Percentiles rank a stretch among this genome's conserved stretches.
phyloP scores from a whole-genome alignment of 2,888 invertebrate genomes.

The Criorhina ranunculi region DNA sequence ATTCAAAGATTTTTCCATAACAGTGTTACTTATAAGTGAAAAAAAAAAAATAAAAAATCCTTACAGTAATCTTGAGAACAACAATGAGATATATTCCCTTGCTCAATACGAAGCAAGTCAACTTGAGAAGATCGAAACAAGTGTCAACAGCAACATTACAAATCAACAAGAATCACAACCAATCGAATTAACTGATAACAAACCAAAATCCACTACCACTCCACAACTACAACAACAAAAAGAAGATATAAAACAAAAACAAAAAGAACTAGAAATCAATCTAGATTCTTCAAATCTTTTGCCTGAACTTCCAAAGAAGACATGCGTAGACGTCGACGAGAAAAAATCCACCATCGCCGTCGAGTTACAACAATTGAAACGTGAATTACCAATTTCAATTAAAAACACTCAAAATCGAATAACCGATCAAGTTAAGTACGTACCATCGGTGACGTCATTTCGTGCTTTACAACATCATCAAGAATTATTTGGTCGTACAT shows the following conservation, averaged over 20 bases:
- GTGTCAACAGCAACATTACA: conserved; percentile 62
- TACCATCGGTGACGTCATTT: conserved; percentile 46
- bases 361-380: conserved; percentile 64
- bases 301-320: conserved; percentile 62
- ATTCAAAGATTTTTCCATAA: conserved; percentile 39
- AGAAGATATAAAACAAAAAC: conserved; percentile 49
- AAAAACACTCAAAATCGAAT: conserved; percentile 12
- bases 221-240: conserved; percentile 43
- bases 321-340: conserved; percentile 75
- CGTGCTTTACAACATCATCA: conserved; percentile 58
- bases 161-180: conserved; percentile 73
- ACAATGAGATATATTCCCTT: conserved; percentile 85
- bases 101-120: conserved; percentile 84
- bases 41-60: conserved; percentile 76
- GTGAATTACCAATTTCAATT: conserved; percentile 52
- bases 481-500: conserved; percentile 31
- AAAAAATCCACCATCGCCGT: conserved; percentile 57
- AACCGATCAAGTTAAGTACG: conserved; percentile 40
- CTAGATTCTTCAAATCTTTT: conserved; percentile 41
- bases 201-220: conserved; percentile 55
- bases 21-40: conserved; percentile 31
- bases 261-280: conserved; percentile 38
- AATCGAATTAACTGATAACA: conserved; percentile 75
- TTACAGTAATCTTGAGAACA: conserved; percentile 85
- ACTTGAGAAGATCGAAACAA: conserved; percentile 77